These are phyloP conservation scores for Phyllotreta striolata DNA, from an alignment of 2,888 invertebrate species.

Conservation along the genomic window DNA sequence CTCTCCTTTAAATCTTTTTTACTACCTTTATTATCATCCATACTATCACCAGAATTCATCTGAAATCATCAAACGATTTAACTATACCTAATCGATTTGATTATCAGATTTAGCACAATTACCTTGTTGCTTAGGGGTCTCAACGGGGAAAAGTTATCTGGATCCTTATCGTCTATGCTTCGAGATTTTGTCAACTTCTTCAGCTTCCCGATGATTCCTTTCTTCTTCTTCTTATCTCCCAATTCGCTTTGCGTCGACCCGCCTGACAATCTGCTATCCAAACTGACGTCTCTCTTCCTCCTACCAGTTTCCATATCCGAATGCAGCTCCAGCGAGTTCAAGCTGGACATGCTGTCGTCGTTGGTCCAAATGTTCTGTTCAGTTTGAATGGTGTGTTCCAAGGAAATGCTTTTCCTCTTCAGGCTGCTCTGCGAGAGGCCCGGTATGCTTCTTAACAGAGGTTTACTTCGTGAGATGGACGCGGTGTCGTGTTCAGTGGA, in stretches of 20 bases:
- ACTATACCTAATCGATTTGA: constrained; percentile 17
- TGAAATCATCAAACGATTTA: constrained; percentile 46
- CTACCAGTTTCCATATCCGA: constrained; percentile 67
- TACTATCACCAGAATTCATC: constrained; percentile 77
- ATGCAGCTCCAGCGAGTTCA: constrained; percentile 71
- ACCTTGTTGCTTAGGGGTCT: constrained; percentile 65
- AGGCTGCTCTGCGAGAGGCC: constrained; percentile 62
- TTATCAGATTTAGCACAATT: constrained; percentile 13
- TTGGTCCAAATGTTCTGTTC: constrained; percentile 82
- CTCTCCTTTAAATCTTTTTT: constrained; percentile 82
- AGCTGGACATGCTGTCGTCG: constrained; percentile 84
- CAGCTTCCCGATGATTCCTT: constrained; percentile 83
- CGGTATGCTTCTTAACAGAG: constrained; percentile 43
- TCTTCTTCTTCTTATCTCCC: constrained; percentile 76
- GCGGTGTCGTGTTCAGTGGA: constrained; percentile 73
- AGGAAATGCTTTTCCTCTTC: constrained; percentile 74
- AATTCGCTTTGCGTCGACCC: constrained; percentile 88
- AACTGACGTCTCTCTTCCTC: constrained; percentile 76
- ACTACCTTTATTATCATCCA: constrained; percentile 69
- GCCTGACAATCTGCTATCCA: constrained; percentile 84
- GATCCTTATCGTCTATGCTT: constrained; percentile 75
- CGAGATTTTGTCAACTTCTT: constrained; percentile 86
- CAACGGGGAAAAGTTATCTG: constrained; percentile 55
- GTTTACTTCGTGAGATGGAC: constrained; percentile 41
- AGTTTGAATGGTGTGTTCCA: constrained; percentile 71